Evolutionary conservation across 1,140 invertebrate species (phyloP).

Genomic region (Papilio helenus): DNA sequence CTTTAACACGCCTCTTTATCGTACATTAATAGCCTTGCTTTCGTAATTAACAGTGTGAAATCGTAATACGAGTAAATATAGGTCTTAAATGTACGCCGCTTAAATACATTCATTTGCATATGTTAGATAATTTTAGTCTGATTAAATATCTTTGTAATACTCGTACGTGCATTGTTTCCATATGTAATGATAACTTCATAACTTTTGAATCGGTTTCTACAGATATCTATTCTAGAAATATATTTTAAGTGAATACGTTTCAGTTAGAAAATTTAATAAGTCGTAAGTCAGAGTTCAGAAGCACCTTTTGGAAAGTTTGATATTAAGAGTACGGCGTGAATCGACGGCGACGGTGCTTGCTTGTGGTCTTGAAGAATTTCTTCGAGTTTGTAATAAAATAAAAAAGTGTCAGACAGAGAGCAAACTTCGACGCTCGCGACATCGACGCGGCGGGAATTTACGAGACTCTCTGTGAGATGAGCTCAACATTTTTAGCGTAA

Average conservation of each 20-base stretch:
- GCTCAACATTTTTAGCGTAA: conserved; percentile 51
- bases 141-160: not conserved
- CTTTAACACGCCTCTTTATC: conserved; percentile 47
- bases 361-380: conserved; percentile 42
- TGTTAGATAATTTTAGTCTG: conserved; percentile 27
- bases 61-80: conserved; percentile 44
- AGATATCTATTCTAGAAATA: not conserved
- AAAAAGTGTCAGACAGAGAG: conserved; percentile 38
- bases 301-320: conserved; percentile 43
- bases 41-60: conserved; percentile 64
- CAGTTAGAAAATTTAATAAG: conserved; percentile 38
- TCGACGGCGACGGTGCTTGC: conserved; percentile 36
- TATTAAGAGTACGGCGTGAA: conserved; percentile 47
- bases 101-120: conserved; percentile 35
- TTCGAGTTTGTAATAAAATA: conserved; percentile 41
- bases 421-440: conserved; percentile 54
- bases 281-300: conserved; percentile 30
- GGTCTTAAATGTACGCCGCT: conserved; percentile 33
- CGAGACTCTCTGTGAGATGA: conserved; percentile 52
- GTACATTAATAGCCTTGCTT: conserved; percentile 57
- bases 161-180: not conserved
- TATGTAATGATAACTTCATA: not conserved
- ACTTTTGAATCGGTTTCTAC: not conserved
- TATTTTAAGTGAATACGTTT: conserved; percentile 27
- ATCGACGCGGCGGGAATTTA: conserved; percentile 56